Base-by-base conservation (phyloP, 1,140 invertebrate genomes). In the Bombus confusus region DNA sequence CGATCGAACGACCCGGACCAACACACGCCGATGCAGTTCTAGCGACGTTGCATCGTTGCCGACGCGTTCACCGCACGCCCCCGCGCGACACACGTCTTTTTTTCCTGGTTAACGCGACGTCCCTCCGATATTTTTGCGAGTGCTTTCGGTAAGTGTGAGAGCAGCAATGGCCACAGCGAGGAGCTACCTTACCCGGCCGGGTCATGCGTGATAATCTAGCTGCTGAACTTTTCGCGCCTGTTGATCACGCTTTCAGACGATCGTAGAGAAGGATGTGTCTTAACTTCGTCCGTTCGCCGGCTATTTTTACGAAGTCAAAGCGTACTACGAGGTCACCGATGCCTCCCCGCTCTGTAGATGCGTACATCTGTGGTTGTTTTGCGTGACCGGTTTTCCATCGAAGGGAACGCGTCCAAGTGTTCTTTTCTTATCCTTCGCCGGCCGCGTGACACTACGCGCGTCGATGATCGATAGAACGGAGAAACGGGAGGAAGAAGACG, bases 1-100 rank as follows among this genome's bases (percentile, higher is more conserved):
- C 91, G 93, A 94, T 94, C 94, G 93, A 94, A 93, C 93, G 92
- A 91, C 88, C 92, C 93, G 92, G 92, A 92, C 91, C 92, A 91
- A 90, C 86, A 90, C 83, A 86, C 85, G 88, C 91, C 91, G 92
- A 93, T 94, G 94, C 93, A 94, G 91, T 93, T 73, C 93, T 90
- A 66, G 37, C 92, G 92, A 87, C 93, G 94, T 87, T 94, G 93
- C 92, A 94, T 86, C 92, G 90, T 93, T 88, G 86, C 87, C 92
- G 72, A 79, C 80, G 80, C 86, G 90, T 91, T 91, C 88, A 92
- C 91, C 34, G 34, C 52, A 90, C 92, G 87, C 91, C 82, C 83
- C 83, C 80, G 79, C 79, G 68, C 90, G 78, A 66, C 79, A 77
- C 82, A 62, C 83, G 84, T 68, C 77, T 83, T 85, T 89, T 85